Evolutionary conservation across 2,797 vertebrate genomes (phyloP).

Genomic region (Selene dorsalis): DNA sequence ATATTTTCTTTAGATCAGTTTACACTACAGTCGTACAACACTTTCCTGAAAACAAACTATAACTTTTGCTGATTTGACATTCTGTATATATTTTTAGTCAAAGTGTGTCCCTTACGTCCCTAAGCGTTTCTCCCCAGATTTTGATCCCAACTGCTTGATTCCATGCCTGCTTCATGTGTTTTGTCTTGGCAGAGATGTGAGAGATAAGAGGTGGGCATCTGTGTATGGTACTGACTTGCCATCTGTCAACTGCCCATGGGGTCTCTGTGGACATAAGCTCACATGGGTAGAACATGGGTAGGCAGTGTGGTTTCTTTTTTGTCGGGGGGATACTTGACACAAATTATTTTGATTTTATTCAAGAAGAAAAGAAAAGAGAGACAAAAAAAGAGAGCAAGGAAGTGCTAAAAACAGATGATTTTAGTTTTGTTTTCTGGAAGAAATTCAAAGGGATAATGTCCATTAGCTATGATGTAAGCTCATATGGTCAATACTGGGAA

Average conservation of each 20-base stretch:
- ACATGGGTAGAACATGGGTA: constrained; percentile 74
- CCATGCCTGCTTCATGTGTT: constrained; percentile 67
- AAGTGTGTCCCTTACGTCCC: constrained; percentile 4
- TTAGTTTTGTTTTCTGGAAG: neutral
- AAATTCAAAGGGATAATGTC: neutral
- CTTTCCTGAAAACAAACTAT: too few relatives aligned
- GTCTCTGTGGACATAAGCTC: constrained; percentile 81
- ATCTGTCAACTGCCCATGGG: constrained; percentile 81
- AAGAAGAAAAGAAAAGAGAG: neutral
- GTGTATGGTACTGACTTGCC: constrained; percentile 76
- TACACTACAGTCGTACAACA: too few relatives aligned
- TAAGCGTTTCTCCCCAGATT: constrained; percentile 26
- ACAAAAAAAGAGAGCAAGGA: neutral
- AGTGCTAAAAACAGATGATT: neutral
- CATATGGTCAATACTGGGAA: neutral
- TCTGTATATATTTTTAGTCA: neutral
- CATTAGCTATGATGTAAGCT: neutral
- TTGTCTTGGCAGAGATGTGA: constrained; percentile 77
- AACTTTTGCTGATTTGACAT: constrained; percentile 39
- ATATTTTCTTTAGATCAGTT: neutral
- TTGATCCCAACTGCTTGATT: constrained; percentile 51
- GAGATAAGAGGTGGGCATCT: constrained; percentile 82
- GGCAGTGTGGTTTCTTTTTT: constrained; percentile 56
- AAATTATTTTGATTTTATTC: neutral
- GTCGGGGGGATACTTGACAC: constrained; percentile 33